Base-by-base conservation (phyloP, 2,113 vertebrate species). In the Tachuris rubrigastra region DNA sequence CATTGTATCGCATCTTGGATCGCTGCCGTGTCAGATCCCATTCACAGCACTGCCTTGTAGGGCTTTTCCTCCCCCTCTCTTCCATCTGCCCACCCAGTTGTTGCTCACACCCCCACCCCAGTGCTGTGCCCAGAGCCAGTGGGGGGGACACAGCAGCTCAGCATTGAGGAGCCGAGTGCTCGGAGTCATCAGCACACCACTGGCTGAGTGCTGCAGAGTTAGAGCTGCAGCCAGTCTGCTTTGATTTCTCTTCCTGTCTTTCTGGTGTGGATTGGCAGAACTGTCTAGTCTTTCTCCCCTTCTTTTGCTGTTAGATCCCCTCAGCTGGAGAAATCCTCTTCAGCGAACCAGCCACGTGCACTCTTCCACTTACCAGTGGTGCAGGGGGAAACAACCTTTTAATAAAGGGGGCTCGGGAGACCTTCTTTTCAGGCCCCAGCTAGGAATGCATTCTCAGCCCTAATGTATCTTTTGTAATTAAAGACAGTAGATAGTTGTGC, bases 391-490 rank as follows among this genome's bases (percentile, higher is more conserved):
- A 91, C 27, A 68, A 74, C 76, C 42, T 87, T 93, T 92, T 89
- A 89, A 95, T 93, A 55, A 74, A 81, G 65, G 63, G 56, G 44
- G 28, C 89, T 89, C 73, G 0, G 65, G 93, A 81, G 83, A 24
- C 24, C 76, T 73, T 27, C 47, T 78, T 65, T 72, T 72, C n/a
- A 46, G 77, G 67, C 60, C 71, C 56, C 58, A 52, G 47, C 74
- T 79, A 74, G 59, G 28, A 85, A 84, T 92, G 73, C 69, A 60
- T 69, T 96, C 93, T 83, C 94, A 87, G 52, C 56, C 73, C 80
- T 77, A 10, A 60, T 85, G 84, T 93, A 95, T 92, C 87, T 97
- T 92, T 55, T 68, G 60, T 85, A 96, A 95, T 96, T 90, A 95
- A 95, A 78, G 44, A 14, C 28, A 44, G 4, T 37, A 82, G 68